Conservation (phyloP, 2,888 invertebrate species). For the Oligia fasciuncula region DNA sequence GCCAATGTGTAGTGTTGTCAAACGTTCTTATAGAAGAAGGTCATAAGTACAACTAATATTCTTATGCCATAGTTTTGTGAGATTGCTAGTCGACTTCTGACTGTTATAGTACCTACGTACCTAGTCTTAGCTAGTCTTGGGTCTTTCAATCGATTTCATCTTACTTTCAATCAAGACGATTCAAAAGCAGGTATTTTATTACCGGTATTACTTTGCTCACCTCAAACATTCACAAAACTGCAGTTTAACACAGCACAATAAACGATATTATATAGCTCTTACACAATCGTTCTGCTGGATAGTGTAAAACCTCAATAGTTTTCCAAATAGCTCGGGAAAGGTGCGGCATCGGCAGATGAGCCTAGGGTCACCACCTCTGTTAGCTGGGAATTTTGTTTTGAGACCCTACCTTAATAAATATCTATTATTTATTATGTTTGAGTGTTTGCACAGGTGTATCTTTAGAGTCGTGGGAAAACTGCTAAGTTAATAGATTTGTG, state of each 20-base stretch:
- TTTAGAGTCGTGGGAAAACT: slow-evolving; percentile 5
- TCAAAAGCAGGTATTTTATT: slow-evolving; percentile 17
- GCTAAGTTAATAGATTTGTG: background rate
- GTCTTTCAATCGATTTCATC: too few relatives aligned
- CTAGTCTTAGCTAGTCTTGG: background rate
- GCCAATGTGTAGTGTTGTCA: too few relatives aligned
- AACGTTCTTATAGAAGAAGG: too few relatives aligned
- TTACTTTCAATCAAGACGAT: background rate
- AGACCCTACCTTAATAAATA: slow-evolving; percentile 30
- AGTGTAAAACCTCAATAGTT: slow-evolving; percentile 36
- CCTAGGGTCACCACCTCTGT: slow-evolving; percentile 50
- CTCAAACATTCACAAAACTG: slow-evolving; percentile 15
- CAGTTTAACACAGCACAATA: slow-evolving; percentile 23
- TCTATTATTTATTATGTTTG: background rate
- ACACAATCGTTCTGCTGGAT: slow-evolving; percentile 35
- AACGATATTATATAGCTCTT: slow-evolving; percentile 26
- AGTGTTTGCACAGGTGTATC: slow-evolving; percentile 5
- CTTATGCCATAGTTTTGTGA: too few relatives aligned
- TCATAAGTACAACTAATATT: too few relatives aligned
- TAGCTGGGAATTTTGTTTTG: slow-evolving; percentile 34
- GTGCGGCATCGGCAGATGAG: slow-evolving; percentile 47
- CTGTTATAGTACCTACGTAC: background rate
- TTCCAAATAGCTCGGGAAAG: slow-evolving; percentile 47
- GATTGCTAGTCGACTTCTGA: too few relatives aligned
- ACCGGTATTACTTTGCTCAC: slow-evolving; percentile 15